Evolutionary conservation across 1,140 invertebrate genomes (phyloP).

Genomic region (Homalodisca vitripennis): DNA sequence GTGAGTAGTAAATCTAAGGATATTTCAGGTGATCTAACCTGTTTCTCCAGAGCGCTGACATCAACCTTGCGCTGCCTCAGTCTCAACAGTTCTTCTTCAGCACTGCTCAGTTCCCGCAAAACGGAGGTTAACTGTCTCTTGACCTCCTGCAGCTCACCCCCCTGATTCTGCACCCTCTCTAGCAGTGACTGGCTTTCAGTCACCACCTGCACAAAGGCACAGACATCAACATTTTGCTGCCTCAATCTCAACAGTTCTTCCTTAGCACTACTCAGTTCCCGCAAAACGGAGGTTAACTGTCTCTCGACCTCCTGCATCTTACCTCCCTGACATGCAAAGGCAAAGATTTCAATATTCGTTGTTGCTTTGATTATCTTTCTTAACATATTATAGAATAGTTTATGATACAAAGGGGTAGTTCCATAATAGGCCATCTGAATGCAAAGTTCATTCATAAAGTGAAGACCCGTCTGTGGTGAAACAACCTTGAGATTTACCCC

Average conservation of each 20-base stretch:
- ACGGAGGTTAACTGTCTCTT: constrained; percentile 53
- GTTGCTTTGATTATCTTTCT: no score
- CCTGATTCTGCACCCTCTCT: constrained; percentile 51
- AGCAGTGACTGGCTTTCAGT: constrained; percentile 30
- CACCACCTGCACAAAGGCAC: neutral
- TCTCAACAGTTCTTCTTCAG: constrained; percentile 67
- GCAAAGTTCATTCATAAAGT: no score
- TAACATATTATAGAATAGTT: no score
- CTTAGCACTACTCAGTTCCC: constrained; percentile 53
- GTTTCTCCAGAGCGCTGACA: constrained; percentile 61
- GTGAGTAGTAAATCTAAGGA: no score
- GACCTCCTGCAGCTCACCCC: constrained; percentile 66
- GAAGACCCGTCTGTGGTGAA: no score
- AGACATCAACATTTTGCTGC: constrained; percentile 54
- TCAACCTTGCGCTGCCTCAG: constrained; percentile 66
- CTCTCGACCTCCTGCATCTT: constrained; percentile 66
- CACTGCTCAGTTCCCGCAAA: constrained; percentile 48
- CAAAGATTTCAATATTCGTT: no score
- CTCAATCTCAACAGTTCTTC: constrained; percentile 68
- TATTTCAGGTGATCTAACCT: no score
- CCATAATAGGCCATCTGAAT: no score
- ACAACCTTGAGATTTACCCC: no score
- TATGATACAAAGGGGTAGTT: no score
- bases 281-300: constrained; percentile 49
- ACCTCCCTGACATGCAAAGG: no score